Evolutionary conservation across 2,113 vertebrate species (phyloP), one percentile per base, ranked within the genome.

Genomic region (Aptenodytes forsteri): DNA sequence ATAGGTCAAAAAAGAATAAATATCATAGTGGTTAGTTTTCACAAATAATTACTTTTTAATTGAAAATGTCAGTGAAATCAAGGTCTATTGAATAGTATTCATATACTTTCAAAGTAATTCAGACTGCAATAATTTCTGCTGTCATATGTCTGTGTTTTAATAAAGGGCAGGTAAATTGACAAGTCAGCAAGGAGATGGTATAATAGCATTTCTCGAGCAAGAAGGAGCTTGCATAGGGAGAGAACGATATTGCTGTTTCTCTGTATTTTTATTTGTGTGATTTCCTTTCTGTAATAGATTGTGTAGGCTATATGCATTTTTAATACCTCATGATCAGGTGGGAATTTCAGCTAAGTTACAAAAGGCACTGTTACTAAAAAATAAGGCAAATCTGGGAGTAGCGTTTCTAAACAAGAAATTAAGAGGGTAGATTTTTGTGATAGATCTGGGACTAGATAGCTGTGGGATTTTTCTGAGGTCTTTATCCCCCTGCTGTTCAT

Each of bases 101-200:
- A 30, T 55, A 77, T 32, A 95, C 20, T 76, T 79, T 30, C 77
- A 83, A 93, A 76, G 59, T 93, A 94, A 92, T 73, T 93, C 78
- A 92, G 62, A 59, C 38, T 75, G 54, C 71, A 87, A 11, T 94
- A 72, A 90, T 97, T 96, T 94, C 72, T 95, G 38, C 69, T 97
- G 84, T 94, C 94, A 64, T 77, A 19, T 36, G 26, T 89, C 92
- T 91, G 23, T 87, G 76, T 94, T 97, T 95, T 94, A 91, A 94
- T 93, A 86, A 93, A 96, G 46, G 47, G 32, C 77, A 91, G 70
- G 76, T 96, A 95, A 94, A 95, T n/a, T 89, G 92, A 91, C 77
- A 93, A 95, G 80, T 93, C 90, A 95, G 81, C 42, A 85, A 65
- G 82, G 75, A 91, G 27, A 66, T 1, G 5, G 30, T 61, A 56